Base-by-base conservation (phyloP, 1,140 invertebrate genomes). In the Apolygus lucorum region DNA sequence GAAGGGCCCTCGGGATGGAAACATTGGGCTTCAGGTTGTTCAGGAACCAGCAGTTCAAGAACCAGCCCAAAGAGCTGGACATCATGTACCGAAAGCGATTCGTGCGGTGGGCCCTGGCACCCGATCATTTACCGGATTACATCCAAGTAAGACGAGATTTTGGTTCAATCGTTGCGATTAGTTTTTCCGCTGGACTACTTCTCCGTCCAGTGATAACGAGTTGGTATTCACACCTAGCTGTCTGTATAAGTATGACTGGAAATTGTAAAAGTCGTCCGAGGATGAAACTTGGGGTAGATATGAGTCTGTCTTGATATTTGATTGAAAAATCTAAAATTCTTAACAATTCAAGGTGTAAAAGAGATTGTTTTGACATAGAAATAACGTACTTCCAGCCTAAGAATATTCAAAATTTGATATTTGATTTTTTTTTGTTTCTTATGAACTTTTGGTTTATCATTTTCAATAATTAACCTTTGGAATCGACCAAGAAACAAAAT, bases 31-130 rank as follows among this genome's bases (percentile, higher is more conserved):
- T 11, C 22, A 8, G 54, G 13, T 59, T 59, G 54, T 59, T 59
- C 22, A 8, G 54, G 4, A 59, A 4, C 11, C 4, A 4, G 2
- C 54, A 24, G 22, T 8, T 17, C 8, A 24, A 22, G 2, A 4
- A 42, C 17, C 8, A 59, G 22, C 4, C 54, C 8, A 59, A 59
- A 4, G 54, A 59, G 22, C 54, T 59, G 8, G 52, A 68, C 28
- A 28, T 65, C 29, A 8, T 71, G 11, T 68, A 68, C 28, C 54
- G 25, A n/a, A 68, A 63, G n/a, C 28, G 70, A 22, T 71, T 69
- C 66, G 67, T 69, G 24, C 67, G 69, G 62, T 71, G 70, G 70
- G n/a, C 29, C 4, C 13, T 49, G 27, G 70, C 67, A 0, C 21
- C 70, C 14, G 66, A 68, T 8, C 52, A 49, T 34, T 24, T 25